phyloP scores from a whole-genome alignment of 2,797 vertebrate species.

The Chiloscyllium punctatum region DNA sequence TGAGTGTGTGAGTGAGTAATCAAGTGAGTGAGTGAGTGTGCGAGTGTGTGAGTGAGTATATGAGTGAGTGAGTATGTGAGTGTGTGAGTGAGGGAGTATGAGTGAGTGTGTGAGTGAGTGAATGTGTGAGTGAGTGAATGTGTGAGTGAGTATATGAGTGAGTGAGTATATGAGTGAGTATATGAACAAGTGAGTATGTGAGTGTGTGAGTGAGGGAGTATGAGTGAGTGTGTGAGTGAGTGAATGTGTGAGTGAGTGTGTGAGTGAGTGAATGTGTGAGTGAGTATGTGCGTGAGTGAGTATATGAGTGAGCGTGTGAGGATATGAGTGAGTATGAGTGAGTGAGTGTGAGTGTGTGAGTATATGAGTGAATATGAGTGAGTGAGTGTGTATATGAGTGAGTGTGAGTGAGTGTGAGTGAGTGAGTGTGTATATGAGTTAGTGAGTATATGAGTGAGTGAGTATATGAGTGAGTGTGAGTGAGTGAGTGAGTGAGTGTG shows the following conservation, averaged over 20 bases:
- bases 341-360: conserved; percentile 45
- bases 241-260: no score
- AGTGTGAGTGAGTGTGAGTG: conserved; percentile 46
- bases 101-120: conserved; percentile 41
- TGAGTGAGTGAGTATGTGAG: conserved; percentile 53
- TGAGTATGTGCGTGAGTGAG: not conserved
- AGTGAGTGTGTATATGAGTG: conserved; percentile 50
- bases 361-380: conserved; percentile 7
- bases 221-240: not conserved
- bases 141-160: conserved; percentile 39
- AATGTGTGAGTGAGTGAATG: conserved; percentile 51
- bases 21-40: conserved; percentile 49
- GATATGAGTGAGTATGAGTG: not conserved
- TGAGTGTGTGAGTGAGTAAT: no score
- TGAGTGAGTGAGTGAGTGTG: no score
- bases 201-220: no score
- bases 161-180: not conserved
- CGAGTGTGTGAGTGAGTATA: no score
- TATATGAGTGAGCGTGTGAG: not conserved
- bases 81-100: conserved; percentile 49
- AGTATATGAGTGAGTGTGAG: conserved; percentile 54
- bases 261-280: not conserved
- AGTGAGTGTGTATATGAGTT: conserved; percentile 51
- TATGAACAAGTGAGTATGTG: rapidly evolving
- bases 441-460: conserved; percentile 32